Conservation (phyloP, 1,140 invertebrate species). For the Temnothorax curvispinosus region DNA sequence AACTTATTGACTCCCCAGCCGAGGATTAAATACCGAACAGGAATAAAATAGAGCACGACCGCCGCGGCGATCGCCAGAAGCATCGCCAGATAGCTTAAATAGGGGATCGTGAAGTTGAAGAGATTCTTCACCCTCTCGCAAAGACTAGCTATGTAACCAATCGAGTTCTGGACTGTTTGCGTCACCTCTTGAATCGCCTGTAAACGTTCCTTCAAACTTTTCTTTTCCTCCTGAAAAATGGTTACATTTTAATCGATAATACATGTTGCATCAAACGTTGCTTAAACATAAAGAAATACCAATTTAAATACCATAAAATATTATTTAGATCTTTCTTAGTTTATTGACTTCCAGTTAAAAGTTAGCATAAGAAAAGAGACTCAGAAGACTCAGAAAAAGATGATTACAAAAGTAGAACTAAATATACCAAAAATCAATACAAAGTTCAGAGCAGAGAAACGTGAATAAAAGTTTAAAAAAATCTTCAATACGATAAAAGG, state of each 20-base stretch:
- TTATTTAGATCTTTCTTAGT: neutral
- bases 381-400: no score
- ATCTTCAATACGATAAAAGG: neutral
- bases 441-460: neutral
- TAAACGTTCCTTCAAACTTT: conserved; percentile 96
- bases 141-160: conserved; percentile 96
- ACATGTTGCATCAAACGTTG: neutral
- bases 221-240: conserved; percentile 94
- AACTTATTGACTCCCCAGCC: conserved; percentile 99
- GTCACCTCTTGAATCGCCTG: conserved; percentile 98
- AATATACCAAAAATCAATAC: neutral
- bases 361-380: neutral
- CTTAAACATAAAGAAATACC: neutral
- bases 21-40: conserved; percentile 96
- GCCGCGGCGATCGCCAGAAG: conserved; percentile 90
- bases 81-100: conserved; percentile 97
- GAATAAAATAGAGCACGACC: conserved; percentile 95
- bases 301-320: no score
- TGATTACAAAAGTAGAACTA: conserved; percentile 6
- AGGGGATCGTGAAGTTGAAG: conserved; percentile 99
- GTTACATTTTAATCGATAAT: neutral
- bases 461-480: neutral
- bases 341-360: neutral
- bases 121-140: conserved; percentile 97
- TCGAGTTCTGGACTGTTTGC: conserved; percentile 96